Base-by-base conservation (phyloP, 2,888 invertebrate species). In the Pachydiplax longipennis region DNA sequence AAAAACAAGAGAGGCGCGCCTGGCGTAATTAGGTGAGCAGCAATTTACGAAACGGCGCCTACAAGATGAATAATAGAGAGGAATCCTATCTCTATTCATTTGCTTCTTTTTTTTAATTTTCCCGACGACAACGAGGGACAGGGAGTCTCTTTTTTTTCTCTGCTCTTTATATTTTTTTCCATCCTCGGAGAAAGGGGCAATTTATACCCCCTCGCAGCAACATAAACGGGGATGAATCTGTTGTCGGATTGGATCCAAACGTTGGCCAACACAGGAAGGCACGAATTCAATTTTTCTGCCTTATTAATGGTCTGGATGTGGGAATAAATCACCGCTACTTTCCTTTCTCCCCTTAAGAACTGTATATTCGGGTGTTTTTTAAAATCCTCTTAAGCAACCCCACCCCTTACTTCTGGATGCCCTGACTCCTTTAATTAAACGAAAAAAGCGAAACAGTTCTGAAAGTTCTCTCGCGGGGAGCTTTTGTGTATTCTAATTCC, bases 401-500 rank as follows among this genome's bases (percentile, higher is more conserved):
- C 37, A 13, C 12, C 35, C 31, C 25, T n/a, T n/a, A n/a, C 31
- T 31, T 18, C 83, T 35, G 4, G 31, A 5, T 35, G 5, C 61
- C 53, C 22, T 35, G 8, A 6, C 61, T n/a, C 18, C 37, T 37
- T 87, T 40, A 87, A 61, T 87, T 65, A 87, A 61, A 61, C 37
- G 37, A 37, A 87, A 87, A 87, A 65, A 61, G 87, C 35, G 53
- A 65, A 65, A 65, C 65, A 87, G 87, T 87, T 87, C 15, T 37
- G 58, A 87, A 87, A 87, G 87, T 87, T 87, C 61, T 31, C 31
- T 37, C 37, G 22, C 58, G 83, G 58, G 44, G 61, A 87, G 87
- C 87, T 87, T 65, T 83, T 87, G 35, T 65, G 87, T 37, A 87
- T 87, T 87, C 87, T 87, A 87, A 87, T 87, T 87, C 37, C 87